phyloP scores from a whole-genome alignment of 2,113 vertebrate genomes.

The Aptenodytes forsteri region DNA sequence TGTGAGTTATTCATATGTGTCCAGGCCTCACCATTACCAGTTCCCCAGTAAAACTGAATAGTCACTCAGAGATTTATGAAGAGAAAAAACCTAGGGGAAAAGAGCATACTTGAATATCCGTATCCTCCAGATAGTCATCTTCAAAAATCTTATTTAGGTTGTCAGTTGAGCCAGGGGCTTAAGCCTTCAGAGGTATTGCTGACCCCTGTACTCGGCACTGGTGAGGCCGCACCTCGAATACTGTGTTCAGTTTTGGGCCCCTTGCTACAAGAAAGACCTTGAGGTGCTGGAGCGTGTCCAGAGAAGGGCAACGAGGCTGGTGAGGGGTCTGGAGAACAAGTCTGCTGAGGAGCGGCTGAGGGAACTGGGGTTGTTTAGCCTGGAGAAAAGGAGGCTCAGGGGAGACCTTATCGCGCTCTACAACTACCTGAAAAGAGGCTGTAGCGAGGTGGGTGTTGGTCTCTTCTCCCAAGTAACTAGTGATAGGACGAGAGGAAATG shows the following conservation, averaged over 20 bases:
- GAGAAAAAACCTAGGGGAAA: neutral
- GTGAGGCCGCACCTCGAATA: fast-evolving
- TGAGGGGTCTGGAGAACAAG: no score
- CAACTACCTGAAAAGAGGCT: neutral
- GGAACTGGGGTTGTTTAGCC: no score
- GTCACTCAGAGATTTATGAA: neutral
- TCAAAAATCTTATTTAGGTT: neutral
- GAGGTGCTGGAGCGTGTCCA: no score
- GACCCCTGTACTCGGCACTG: neutral
- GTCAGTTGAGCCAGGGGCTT: neutral
- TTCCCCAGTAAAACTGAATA: neutral
- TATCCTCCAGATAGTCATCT: neutral
- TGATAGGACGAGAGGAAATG: no score
- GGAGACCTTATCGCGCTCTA: neutral
- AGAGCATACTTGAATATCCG: neutral
- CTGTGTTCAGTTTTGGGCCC: no score
- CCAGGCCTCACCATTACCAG: neutral
- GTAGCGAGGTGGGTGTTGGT: fast-evolving
- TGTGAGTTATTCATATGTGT: neutral
- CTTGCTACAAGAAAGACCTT: no score
- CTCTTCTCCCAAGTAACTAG: neutral
- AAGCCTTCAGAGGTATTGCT: neutral
- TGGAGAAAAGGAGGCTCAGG: neutral
- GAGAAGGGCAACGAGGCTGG: no score
- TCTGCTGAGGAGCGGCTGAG: no score